Percentiles rank a stretch among this genome's conserved stretches.
These are phyloP conservation scores for Pasiphila rectangulata DNA, from an alignment of 2,888 invertebrate genomes.

Conservation along the genomic window DNA sequence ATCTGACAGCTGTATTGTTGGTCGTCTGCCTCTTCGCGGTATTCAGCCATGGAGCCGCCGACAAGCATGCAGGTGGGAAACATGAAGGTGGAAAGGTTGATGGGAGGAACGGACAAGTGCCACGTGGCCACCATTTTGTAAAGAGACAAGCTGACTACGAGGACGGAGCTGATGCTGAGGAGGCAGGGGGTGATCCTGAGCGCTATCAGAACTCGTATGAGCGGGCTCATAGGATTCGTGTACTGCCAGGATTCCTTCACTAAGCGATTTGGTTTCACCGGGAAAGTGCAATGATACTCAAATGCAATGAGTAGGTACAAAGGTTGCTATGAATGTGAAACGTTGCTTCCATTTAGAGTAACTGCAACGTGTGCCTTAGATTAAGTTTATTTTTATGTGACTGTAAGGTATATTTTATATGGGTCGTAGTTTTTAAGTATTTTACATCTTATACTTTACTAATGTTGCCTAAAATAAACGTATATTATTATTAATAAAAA, in stretches of 20 bases:
- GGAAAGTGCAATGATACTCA: constrained; percentile 26
- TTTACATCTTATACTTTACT: too few relatives aligned
- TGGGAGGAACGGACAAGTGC: background rate
- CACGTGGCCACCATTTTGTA: constrained; percentile 42
- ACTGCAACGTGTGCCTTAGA: too few relatives aligned
- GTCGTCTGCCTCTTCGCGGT: constrained; percentile 42
- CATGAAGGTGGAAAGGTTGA: constrained; percentile 16
- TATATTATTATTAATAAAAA: too few relatives aligned
- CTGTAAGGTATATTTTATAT: too few relatives aligned
- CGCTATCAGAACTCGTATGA: constrained; percentile 48
- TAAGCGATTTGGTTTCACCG: constrained; percentile 29
- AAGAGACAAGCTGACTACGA: constrained; percentile 55
- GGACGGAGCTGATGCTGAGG: constrained; percentile 42
- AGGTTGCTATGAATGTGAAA: too few relatives aligned
- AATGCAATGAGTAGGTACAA: background rate
- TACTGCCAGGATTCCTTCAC: constrained; percentile 60
- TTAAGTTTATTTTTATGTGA: too few relatives aligned
- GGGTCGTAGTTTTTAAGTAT: too few relatives aligned
- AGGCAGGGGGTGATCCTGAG: constrained; percentile 23
- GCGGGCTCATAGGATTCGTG: constrained; percentile 57
- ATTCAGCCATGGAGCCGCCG: constrained; percentile 35
- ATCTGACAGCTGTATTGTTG: constrained; percentile 44
- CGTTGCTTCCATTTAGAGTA: too few relatives aligned
- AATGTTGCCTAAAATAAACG: too few relatives aligned
- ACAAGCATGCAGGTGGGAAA: too few relatives aligned